These are phyloP conservation scores for Perizoma affinitatum DNA, from an alignment of 2,888 invertebrate genomes.

Conservation along the genomic window DNA sequence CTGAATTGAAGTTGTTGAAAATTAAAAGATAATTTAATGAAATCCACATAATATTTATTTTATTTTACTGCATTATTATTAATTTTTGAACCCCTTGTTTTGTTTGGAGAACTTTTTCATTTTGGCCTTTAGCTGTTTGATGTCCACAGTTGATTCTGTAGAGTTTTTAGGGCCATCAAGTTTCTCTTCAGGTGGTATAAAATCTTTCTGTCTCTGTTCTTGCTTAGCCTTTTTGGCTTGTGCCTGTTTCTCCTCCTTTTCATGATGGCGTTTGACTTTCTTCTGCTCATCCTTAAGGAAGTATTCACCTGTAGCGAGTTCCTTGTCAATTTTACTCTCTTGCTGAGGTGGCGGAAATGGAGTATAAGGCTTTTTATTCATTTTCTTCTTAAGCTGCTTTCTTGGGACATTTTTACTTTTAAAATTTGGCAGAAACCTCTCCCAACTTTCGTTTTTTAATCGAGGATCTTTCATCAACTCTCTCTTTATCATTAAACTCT, in stretches of 20 bases:
- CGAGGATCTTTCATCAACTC: conserved; percentile 97
- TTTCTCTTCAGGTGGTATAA: conserved; percentile 91
- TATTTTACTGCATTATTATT: conserved; percentile 27
- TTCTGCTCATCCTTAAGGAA: conserved; percentile 95
- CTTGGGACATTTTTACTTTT: conserved; percentile 94
- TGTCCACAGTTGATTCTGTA: conserved; percentile 81
- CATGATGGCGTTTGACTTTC: conserved; percentile 87
- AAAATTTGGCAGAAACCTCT: conserved; percentile 97
- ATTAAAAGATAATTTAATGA: conserved; percentile 69
- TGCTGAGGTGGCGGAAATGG: conserved; percentile 98
- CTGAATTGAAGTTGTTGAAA: conserved; percentile 85
- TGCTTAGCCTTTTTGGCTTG: conserved; percentile 89
- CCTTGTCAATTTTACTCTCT: conserved; percentile 96
- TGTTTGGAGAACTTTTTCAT: conserved; percentile 87
- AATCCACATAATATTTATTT: conserved; percentile 19
- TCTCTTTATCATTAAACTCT: conserved; percentile 98
- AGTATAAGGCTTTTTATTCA: conserved; percentile 96
- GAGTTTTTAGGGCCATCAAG: conserved; percentile 44
- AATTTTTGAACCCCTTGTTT: conserved; percentile 48
- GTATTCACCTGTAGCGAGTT: conserved; percentile 97
- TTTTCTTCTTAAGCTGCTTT: conserved; percentile 94
- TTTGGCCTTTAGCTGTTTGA: conserved; percentile 90
- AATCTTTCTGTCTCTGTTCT: conserved; percentile 91
- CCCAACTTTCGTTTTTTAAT: conserved; percentile 97
- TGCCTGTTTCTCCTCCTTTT: conserved; percentile 90